Evolutionary conservation across 2,888 invertebrate species (phyloP).

Genomic region (Sinopyrophorus schimmeli): DNA sequence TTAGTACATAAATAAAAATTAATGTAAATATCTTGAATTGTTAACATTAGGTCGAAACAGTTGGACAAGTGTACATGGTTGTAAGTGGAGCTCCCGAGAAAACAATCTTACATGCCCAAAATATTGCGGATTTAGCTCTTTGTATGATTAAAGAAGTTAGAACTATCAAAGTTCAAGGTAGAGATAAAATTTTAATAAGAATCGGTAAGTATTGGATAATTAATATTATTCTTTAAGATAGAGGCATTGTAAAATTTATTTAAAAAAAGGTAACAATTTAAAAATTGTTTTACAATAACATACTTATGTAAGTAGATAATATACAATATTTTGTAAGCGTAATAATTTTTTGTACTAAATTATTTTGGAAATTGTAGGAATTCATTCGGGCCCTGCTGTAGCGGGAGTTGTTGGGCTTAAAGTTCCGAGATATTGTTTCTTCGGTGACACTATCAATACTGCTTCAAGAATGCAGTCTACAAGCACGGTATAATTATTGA

Average conservation of each 20-base stretch:
- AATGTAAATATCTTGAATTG: slow-evolving; percentile 8
- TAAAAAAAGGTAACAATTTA: too few species aligned
- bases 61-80: slow-evolving; percentile 86
- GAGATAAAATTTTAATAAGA: slow-evolving; percentile 61
- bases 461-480: slow-evolving; percentile 87
- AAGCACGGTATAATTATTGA: slow-evolving; percentile 56
- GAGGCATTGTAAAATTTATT: background rate
- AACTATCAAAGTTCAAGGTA: slow-evolving; percentile 55
- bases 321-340: too few species aligned
- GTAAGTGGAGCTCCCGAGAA: slow-evolving; percentile 85
- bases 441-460: slow-evolving; percentile 90
- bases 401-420: slow-evolving; percentile 86
- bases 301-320: too few species aligned
- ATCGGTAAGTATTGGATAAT: slow-evolving; percentile 56
- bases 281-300: too few species aligned
- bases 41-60: slow-evolving; percentile 77
- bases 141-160: slow-evolving; percentile 71
- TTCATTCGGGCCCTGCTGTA: slow-evolving; percentile 86
- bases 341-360: too few species aligned
- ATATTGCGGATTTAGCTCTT: slow-evolving; percentile 76
- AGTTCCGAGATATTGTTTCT: slow-evolving; percentile 85
- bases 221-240: too few species aligned
- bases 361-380: slow-evolving; percentile 56
- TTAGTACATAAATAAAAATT: slow-evolving; percentile 13
- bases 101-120: slow-evolving; percentile 70